Percentiles rank a stretch among this genome's conserved stretches.
These are phyloP conservation scores for Zoanthus gigantus DNA, from an alignment of 92 coral and sea anemone species.

Conservation along the genomic window DNA sequence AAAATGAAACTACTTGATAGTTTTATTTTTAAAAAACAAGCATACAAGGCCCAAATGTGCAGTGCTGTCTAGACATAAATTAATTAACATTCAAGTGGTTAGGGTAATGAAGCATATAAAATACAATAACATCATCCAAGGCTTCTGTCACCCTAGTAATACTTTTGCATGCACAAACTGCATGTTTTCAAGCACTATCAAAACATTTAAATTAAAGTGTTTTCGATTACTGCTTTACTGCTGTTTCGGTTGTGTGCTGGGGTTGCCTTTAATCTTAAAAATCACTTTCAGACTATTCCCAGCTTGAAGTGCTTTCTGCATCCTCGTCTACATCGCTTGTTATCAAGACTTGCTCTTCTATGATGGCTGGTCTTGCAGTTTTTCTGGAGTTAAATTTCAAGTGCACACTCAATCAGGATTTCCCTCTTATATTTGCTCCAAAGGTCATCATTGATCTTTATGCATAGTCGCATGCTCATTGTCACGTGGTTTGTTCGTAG, in stretches of 20 bases:
- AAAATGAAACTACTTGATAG: slow-evolving; percentile 1
- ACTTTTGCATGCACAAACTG: slow-evolving; percentile 29
- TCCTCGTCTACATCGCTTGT: slow-evolving; percentile 17
- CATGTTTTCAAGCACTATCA: slow-evolving; percentile 21
- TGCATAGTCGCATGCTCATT: slow-evolving; percentile 46
- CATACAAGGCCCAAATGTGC: background rate
- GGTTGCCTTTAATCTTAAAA: slow-evolving; percentile 18
- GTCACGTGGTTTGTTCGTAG: slow-evolving; percentile 51
- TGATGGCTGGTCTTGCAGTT: slow-evolving; percentile 15
- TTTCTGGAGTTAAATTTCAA: slow-evolving; percentile 52
- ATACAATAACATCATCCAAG: slow-evolving; percentile 17
- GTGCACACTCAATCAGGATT: slow-evolving; percentile 46
- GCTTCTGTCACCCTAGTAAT: slow-evolving; percentile 27
- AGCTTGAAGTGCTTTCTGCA: slow-evolving; percentile 15
- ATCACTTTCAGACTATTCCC: slow-evolving; percentile 29
- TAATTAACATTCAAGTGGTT: slow-evolving; percentile 20
- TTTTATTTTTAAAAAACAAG: slow-evolving; percentile 2
- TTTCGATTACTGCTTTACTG: background rate
- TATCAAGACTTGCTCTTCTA: slow-evolving; percentile 13
- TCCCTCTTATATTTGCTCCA: slow-evolving; percentile 57
- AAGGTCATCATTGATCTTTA: slow-evolving; percentile 46
- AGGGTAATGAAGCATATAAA: slow-evolving; percentile 13
- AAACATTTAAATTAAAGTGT: slow-evolving; percentile 13
- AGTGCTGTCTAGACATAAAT: slow-evolving; percentile 13
- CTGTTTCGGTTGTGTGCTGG: background rate